Evolutionary conservation across 2,797 vertebrate species (phyloP), one percentile per base, ranked within the genome.

Genomic region (Kryptolebias ocellatus): DNA sequence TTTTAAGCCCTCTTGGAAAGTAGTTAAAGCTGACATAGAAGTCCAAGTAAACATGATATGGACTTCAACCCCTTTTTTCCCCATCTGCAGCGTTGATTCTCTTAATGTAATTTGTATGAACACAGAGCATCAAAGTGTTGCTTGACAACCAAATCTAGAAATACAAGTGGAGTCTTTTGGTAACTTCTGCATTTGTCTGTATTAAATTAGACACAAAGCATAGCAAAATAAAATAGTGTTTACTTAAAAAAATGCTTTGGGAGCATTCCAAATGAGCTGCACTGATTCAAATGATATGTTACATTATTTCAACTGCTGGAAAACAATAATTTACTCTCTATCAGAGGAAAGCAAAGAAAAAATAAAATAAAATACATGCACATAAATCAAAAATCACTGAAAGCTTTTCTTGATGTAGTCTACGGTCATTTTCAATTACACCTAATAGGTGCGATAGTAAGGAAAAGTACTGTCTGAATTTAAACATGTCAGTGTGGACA

Each of bases 171-270:
- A 44, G 53, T 62, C 64, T 37, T 1, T 37, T 31, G 29, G 27
- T 52, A 46, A 45, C 62, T 76, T 47, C 66, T 64, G 78, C 54
- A 82, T 60, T 44, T 53, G 60, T 65, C 39, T 62, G 9, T 55
- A 8, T 17, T 54, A 44, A 60, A 66, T 64, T 60, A 37, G 75
- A 18, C 60, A 54, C 11, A 11, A 1, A 2, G 17, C 18, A 24
- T 17, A 2, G 5, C n/a, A 16, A 27, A 64, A 54, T 47, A 64
- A 51, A 72, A 27, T 12, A 64, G 50, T 31, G 57, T 79, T 81
- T 72, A 62, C 65, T 76, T 29, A 28, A 66, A 72, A 81, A 79
- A 83, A 79, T 58, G 45, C 72, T 76, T 73, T 49, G 34, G 50
- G 64, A 66, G 50, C 53, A 75, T 79, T 84, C 56, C 18, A 14